Evolutionary conservation across 2,888 invertebrate genomes (phyloP), one percentile per base, ranked within the genome.

Genomic region (Argyresthia albistria): DNA sequence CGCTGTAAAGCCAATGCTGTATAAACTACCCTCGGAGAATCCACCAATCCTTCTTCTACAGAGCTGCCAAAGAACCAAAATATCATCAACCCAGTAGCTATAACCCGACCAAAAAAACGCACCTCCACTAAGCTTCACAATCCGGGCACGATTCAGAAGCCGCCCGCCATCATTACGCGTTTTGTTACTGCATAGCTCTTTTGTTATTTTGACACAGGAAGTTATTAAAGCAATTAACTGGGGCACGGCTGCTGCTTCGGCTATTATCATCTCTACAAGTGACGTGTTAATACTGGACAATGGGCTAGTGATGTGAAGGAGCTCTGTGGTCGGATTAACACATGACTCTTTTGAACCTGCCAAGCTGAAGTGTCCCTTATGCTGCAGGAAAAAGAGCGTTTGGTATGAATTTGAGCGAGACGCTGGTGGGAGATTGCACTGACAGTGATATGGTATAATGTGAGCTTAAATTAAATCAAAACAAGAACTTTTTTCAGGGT

Each of bases 201-300:
- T 87, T 87, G 87, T 87, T 87, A 87, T 87, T 87, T 87, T 86
- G 87, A 87, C 86, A 83, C 87, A 87, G 87, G 87, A 87, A 87
- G 86, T 84, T 86, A 86, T 87, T 87, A 87, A 82, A 87, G 86
- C 81, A 87, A 87, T 87, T 87, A 87, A 86, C 76, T 76, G 77
- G 78, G 76, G 80, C 79, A 80, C 80, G 77, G 77, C 80, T 80
- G 25, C 25, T 25, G 54, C 77, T 76, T 78, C 78, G 58, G 69
- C 80, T 81, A 86, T 86, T 84, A 86, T 84, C 81, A 81, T 80
- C 80, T 80, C 78, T 73, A 77, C 71, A 75, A 80, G 73, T 86
- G 87, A 87, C 84, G 86, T 82, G 86, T 82, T 86, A 86, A 87
- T 87, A 76, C 71, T 70, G 65, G 61, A 58, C 60, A 51, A 51